phyloP scores from a whole-genome alignment of 92 coral and sea anemone species.

The Porites divaricata region DNA sequence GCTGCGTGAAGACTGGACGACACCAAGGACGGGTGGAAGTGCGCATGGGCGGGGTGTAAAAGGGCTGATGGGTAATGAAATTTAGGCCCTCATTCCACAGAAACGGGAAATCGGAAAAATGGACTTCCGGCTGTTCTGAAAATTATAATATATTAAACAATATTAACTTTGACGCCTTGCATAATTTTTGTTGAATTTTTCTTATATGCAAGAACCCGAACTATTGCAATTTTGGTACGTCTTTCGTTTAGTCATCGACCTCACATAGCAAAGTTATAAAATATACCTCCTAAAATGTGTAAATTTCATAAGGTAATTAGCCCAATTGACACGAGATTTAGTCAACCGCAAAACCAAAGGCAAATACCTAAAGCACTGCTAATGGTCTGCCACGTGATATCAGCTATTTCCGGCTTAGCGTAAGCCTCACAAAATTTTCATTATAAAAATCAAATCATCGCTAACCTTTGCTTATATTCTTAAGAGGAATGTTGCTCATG shows the following conservation, averaged over 20 bases:
- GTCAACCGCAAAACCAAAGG: background rate
- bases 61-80: background rate
- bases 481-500: no score
- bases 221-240: no score
- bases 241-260: no score
- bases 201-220: background rate
- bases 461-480: background rate
- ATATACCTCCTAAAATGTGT: no score
- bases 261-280: no score
- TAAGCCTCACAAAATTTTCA: background rate
- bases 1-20: constrained; percentile 86
- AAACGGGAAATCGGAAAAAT: background rate
- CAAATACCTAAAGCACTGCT: background rate
- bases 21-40: constrained; percentile 56
- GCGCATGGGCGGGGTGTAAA: background rate
- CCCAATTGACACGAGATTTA: background rate
- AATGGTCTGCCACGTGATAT: no score
- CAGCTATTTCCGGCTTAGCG: background rate
- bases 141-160: background rate
- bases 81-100: background rate
- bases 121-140: constrained; percentile 3
- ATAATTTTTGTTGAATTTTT: no score
- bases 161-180: no score
- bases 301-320: no score
- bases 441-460: no score